Base-by-base conservation (phyloP, 1,140 invertebrate species). In the Copidosoma floridanum region DNA sequence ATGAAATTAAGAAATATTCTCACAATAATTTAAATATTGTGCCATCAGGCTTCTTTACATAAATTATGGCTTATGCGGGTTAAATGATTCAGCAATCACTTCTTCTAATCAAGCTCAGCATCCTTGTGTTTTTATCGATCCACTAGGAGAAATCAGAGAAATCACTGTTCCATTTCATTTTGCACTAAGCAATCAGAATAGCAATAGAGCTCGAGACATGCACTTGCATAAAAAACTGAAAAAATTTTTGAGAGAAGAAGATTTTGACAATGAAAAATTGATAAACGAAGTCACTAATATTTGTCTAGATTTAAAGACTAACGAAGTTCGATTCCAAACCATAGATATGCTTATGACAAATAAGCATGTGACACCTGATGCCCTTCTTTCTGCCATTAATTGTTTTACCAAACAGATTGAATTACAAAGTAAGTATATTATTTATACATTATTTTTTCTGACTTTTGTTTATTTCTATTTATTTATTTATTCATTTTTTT, bases 81-180 rank as follows among this genome's bases (percentile, higher is more conserved):
- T 85, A 8, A 86, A 85, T 40, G 75, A 84, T 23, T 63, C 63
- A n/a, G 5, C 70, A 67, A 54, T 44, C 8, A 57, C 63, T 32
- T n/a, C 60, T 23, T 75, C 76, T 41, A 83, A 86, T 75, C 79
- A 78, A 63, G 83, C 84, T 11, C 80, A 83, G 43, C 86, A 88
- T 72, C 86, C 89, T 44, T 90, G 90, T 71, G 81, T 92, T 8
- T 88, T 97, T 61, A 79, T 98, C 18, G 91, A 95, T 77, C 85
- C 89, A 11, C 84, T 89, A 70, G 94, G 94, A 10, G 77, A 79
- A 44, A 71, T 97, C 0, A 93, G 91, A 73, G 88, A 90, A 69
- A 84, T 97, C 57, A 81, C 83, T 50, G 89, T 97, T 68, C 95
- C 94, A 14, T 98, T 97, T 76, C 94, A 97, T 76, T 90, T 89